Evolutionary conservation across 2,113 vertebrate species (phyloP).

Genomic region (Puma concolor): DNA sequence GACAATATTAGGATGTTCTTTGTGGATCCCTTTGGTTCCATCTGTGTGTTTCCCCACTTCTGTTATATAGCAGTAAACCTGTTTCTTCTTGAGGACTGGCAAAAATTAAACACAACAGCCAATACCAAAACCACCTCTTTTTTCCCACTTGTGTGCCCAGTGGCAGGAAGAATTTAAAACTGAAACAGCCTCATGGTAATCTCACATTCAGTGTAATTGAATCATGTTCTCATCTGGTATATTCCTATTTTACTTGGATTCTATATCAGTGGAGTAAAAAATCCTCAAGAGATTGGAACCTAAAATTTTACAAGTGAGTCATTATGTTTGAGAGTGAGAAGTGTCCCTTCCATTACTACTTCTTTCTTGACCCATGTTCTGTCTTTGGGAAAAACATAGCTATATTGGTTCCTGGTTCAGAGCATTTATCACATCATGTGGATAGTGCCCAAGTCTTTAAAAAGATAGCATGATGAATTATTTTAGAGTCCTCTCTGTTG

Average conservation of each 20-base stretch:
- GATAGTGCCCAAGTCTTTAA: neutral
- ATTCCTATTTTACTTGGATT: neutral
- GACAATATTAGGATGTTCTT: neutral
- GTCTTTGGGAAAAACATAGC: neutral
- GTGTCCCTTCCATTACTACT: neutral
- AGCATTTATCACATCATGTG: neutral
- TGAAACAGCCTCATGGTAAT: neutral
- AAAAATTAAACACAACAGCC: neutral
- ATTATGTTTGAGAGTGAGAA: neutral
- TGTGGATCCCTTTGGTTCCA: neutral
- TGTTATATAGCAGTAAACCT: neutral
- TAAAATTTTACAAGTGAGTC: neutral
- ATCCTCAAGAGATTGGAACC: neutral
- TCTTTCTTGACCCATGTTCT: neutral
- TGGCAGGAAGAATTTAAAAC: neutral
- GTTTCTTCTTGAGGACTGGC: neutral
- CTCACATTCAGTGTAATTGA: neutral
- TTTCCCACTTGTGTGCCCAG: neutral
- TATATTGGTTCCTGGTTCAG: neutral
- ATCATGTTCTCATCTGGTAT: neutral
- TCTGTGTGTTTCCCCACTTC: neutral
- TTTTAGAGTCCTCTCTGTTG: neutral
- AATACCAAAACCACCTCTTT: neutral
- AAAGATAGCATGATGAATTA: neutral
- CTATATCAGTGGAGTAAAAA: neutral